phyloP scores from a whole-genome alignment of 1,140 invertebrate genomes.

The Teleopsis dalmanni region DNA sequence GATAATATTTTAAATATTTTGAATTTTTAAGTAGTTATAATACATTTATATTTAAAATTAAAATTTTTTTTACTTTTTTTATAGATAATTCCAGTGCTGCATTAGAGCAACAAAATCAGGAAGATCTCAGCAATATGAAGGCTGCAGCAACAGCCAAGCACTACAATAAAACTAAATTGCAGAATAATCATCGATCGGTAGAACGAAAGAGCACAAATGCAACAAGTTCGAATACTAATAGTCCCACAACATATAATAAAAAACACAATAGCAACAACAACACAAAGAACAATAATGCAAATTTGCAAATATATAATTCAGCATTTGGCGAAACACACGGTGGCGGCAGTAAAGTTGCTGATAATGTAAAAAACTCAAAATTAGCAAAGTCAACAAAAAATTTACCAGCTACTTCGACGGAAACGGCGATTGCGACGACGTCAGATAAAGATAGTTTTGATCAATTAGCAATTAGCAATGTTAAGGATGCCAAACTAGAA shows the following conservation, averaged over 20 bases:
- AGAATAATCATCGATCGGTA: slow-evolving; percentile 11
- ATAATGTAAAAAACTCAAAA: slow-evolving; percentile 2
- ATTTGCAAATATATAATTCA: neutral
- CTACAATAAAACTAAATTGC: slow-evolving; percentile 12
- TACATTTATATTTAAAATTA: neutral
- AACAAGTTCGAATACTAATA: slow-evolving; percentile 21
- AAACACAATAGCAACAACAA: slow-evolving; percentile 4
- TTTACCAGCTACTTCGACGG: neutral
- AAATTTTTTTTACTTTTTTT: neutral
- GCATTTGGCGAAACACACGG: no score
- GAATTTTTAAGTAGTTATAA: neutral
- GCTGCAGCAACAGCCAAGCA: slow-evolving; percentile 23
- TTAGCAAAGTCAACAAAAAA: neutral
- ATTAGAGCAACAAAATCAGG: slow-evolving; percentile 11
- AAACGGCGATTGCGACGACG: neutral
- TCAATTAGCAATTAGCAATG: neutral
- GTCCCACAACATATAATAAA: slow-evolving; percentile 5
- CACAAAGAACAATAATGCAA: slow-evolving; percentile 11
- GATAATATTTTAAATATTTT: neutral
- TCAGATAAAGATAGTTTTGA: neutral
- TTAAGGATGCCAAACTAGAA: neutral
- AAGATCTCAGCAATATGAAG: slow-evolving; percentile 32
- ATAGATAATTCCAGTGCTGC: slow-evolving; percentile 32
- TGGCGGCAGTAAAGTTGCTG: slow-evolving; percentile 5
- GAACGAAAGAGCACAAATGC: slow-evolving; percentile 9